Evolutionary conservation across 2,888 invertebrate genomes (phyloP), one percentile per base, ranked within the genome.

Genomic region (Meiosimyza decipiens): DNA sequence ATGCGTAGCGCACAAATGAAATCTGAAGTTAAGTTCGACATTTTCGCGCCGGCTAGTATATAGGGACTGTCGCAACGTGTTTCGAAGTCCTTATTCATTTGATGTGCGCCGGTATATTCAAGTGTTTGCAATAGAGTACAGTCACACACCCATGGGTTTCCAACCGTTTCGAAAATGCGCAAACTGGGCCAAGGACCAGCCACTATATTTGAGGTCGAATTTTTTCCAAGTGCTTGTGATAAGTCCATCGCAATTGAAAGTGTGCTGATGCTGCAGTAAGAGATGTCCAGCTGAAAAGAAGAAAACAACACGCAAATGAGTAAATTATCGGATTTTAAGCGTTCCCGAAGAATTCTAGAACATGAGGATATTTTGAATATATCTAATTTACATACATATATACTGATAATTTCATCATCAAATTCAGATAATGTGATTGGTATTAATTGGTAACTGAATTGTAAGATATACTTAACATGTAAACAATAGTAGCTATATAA

Each of bases 81-180:
- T 22, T 80, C 79, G 0, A 73, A 71, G 47, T 75, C 76, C 0
- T 73, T 69, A 18, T 59, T 15, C 2, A 78, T 79, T 15, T 80
- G 75, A 2, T 80, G 77, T 0, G 78, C 73, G 3, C 82, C 84
- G 15, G 80, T 78, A 47, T 77, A 78, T 73, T 84, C 82, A 12
- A 90, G 76, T 6, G 86, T 82, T 71, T 81, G 79, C 57, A 85
- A 64, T 65, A 87, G 75, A 3, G 80, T 81, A 81, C 93, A 93
- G 81, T 90, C 90, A 82, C 93, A 93, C 55, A 89, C 84, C 89
- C 93, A 91, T 69, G 88, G 89, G 86, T 93, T 93, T n/a, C 89
- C 90, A 1, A 88, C 87, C 82, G 92, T 88, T 76, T 90, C 89
- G 63, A 93, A 81, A 7, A 87, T 85, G 28, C 89, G 89, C 71